Base-by-base conservation (phyloP, 92 coral and sea anemone genomes). In the Umimayanthus kanabou region DNA sequence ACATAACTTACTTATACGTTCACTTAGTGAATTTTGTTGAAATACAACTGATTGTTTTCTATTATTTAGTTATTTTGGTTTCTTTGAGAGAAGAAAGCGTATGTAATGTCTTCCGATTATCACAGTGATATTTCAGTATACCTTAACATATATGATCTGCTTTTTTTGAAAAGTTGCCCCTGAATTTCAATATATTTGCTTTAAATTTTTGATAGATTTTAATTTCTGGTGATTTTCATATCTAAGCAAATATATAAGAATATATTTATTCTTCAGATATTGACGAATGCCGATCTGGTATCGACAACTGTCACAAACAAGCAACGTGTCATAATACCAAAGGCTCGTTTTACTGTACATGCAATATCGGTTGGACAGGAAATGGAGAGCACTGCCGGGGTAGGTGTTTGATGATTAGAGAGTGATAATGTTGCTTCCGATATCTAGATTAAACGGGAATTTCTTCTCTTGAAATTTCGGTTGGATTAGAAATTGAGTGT, bases 291-390 rank as follows among this genome's bases (percentile, higher is more conserved):
- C 14, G 75, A 2, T 79, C 85, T 28, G 92, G 84, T 79, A 91
- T 78, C 69, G 88, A 94, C 84, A 91, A 94, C 85, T 94, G 98
- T 25, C 94, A 93, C 77, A 66, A 39, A 25, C 93, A 91, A 37
- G 92, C 96, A 74, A 94, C 87, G 8, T 83, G 87, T 49, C 25
- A 28, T 33, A 83, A 83, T 7, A 83, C 78, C 77, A 67, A 83
- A 11, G 78, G 87, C 1, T 83, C 87, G n/a, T 83, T 83, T 72
- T 83, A 67, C 66, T 83, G 87, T 76, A 83, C 78, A 29, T 83
- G 87, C 78, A 83, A 67, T 22, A 4, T n/a, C 58, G 87, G 87
- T 25, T 83, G 87, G 87, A 42, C 77, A 0, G 87, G 87, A 45
- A 83, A 22, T 43, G 87, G 87, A 45, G 78, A 69, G 42, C 74